Base-by-base conservation (phyloP, 2,113 vertebrate genomes). In the Taxidea taxus region DNA sequence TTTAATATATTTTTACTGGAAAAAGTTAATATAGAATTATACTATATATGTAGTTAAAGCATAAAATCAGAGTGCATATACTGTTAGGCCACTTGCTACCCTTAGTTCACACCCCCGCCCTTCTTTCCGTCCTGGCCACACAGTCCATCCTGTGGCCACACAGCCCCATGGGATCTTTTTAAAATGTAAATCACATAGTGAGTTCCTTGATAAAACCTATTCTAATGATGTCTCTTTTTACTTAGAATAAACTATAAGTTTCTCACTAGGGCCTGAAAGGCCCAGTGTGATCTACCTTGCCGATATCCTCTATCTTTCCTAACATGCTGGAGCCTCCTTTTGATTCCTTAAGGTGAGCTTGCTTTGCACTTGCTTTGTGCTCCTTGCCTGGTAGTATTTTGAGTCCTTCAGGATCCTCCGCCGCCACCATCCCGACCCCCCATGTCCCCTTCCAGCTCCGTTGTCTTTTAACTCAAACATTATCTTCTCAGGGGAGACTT, bases 111-210 rank as follows among this genome's bases (percentile, higher is more conserved):
- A 34, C 14, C 14, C 47, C 23, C 34, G 39, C 23, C 9, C 49
- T 51, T 72, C 39, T 72, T 81, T 87, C 49, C 42, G 27, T 81
- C 72, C 64, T 70, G 39, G 42, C 34, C 8, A n/a, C n/a, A n/a
- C n/a, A n/a, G n/a, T 81, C 49, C 62, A 58, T 15, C 39, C 4
- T 15, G 2, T 39, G 37, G 49, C n/a, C 70, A 27, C 14, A 56
- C 37, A 92, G 64, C 62, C 62, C 29, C 2, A 31, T 3, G 29
- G 58, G 39, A 60, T 84, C 25, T 72, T 84, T 90, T 74, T 4
- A 80, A 94, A 90, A 66, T 82, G 82, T 70, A 58, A 64, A 86
- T 58, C 37, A 81, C 74, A n/a, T 72, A 9, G 3, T 70, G 60
- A 62, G 4, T 91, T 87, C 31, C 66, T 78, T 83, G 18, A 27